phyloP scores from a whole-genome alignment of 64 coral and sea anemone species.

The Cladopsammia gracilis region DNA sequence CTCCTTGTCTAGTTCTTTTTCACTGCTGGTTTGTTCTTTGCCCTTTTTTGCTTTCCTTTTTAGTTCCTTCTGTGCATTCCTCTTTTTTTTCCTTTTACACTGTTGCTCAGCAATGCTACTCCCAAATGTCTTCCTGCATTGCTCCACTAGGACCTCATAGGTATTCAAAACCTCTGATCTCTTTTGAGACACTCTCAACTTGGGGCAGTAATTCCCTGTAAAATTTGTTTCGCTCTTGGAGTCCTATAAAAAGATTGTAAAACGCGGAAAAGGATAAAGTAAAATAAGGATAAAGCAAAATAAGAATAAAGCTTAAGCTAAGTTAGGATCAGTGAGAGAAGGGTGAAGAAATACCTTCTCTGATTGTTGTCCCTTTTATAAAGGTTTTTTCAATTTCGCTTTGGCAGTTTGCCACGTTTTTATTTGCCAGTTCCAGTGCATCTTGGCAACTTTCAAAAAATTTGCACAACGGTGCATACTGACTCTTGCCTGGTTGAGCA shows the following conservation, averaged over 20 bases:
- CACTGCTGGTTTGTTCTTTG: no score
- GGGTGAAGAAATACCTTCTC: conserved; percentile 34
- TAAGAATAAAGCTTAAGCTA: neutral
- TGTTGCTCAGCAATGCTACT: conserved; percentile 18
- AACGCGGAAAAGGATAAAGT: conserved; percentile 9
- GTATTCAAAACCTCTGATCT: conserved; percentile 2
- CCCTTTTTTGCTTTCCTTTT: no score
- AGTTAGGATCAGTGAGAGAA: neutral
- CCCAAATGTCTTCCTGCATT: conserved; percentile 18
- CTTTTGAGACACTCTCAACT: conserved; percentile 17
- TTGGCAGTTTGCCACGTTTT: conserved; percentile 16
- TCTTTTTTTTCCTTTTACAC: no score
- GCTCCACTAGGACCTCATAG: conserved; percentile 11
- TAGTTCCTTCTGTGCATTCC: no score
- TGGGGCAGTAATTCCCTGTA: conserved; percentile 37
- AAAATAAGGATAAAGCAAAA: neutral
- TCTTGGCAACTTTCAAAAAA: conserved; percentile 26
- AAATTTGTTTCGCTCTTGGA: conserved; percentile 55
- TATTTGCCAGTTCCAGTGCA: conserved; percentile 23
- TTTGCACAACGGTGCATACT: neutral
- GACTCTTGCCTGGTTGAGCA: conserved; percentile 14
- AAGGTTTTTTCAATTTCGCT: conserved; percentile 5
- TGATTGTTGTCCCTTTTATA: conserved; percentile 59
- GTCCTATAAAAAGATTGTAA: conserved; percentile 55
- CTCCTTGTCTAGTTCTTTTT: no score